Evolutionary conservation across 2,888 invertebrate genomes (phyloP).

Genomic region (Drosophila dives): DNA sequence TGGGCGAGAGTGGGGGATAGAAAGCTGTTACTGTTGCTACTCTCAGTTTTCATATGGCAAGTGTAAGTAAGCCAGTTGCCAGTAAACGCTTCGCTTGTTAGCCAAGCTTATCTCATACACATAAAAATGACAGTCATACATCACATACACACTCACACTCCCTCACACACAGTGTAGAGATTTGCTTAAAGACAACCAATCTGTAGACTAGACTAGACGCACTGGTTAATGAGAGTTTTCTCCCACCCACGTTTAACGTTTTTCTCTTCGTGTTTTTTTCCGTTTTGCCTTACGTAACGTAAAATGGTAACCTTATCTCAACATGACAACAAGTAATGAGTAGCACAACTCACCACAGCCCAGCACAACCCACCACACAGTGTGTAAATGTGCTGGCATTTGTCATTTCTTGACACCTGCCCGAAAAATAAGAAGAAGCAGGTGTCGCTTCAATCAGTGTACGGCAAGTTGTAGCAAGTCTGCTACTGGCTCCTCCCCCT

Average conservation of each 20-base stretch:
- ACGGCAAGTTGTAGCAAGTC: constrained; percentile 37
- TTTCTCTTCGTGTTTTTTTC: constrained; percentile 12
- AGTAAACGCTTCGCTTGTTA: constrained; percentile 67
- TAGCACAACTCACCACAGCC: constrained; percentile 13
- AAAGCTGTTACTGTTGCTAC: neutral
- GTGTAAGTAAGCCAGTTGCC: constrained; percentile 52
- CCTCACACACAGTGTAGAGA: constrained; percentile 12
- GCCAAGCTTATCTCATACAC: constrained; percentile 68
- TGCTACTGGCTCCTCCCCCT: neutral
- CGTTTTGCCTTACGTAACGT: constrained; percentile 59
- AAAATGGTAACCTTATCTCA: constrained; percentile 66
- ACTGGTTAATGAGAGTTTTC: constrained; percentile 63
- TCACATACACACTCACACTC: constrained; percentile 40
- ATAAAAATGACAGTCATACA: constrained; percentile 74
- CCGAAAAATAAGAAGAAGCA: constrained; percentile 17
- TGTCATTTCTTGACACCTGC: constrained; percentile 64
- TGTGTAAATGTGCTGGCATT: constrained; percentile 52
- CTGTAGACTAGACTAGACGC: constrained; percentile 50
- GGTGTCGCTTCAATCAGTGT: constrained; percentile 59
- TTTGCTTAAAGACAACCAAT: constrained; percentile 42
- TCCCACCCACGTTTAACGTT: constrained; percentile 1
- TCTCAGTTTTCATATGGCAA: constrained; percentile 34
- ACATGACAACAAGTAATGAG: constrained; percentile 70
- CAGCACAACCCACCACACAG: neutral
- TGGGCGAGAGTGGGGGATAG: neutral